phyloP scores from a whole-genome alignment of 2,888 invertebrate species.

The Luffia ferchaultella region DNA sequence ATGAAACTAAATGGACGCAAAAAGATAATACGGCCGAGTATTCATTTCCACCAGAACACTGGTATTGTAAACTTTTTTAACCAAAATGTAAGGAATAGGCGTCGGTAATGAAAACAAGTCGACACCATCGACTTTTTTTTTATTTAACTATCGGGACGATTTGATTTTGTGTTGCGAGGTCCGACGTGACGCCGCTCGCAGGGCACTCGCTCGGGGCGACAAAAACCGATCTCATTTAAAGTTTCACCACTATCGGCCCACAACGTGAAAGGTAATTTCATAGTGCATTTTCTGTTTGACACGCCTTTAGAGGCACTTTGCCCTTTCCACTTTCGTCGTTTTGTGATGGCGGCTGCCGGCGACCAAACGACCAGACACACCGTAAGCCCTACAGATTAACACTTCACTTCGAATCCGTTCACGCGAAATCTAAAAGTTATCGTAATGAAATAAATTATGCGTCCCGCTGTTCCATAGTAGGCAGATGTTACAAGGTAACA shows the following conservation, averaged over 20 bases:
- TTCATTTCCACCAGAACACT: constrained; percentile 18
- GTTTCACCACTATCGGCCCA: constrained; percentile 39
- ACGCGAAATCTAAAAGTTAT: too few species aligned
- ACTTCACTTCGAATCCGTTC: too few species aligned
- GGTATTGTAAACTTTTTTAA: constrained; percentile 10
- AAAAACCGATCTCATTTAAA: constrained; percentile 50
- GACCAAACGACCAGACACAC: neutral
- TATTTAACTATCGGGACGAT: constrained; percentile 20
- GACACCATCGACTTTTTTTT: neutral
- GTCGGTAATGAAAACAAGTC: constrained; percentile 13
- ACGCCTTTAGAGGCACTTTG: constrained; percentile 47
- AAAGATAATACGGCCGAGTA: constrained; percentile 28
- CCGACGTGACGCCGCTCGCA: constrained; percentile 29
- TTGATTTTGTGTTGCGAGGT: constrained; percentile 36
- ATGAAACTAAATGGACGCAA: constrained; percentile 28
- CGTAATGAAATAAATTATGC: too few species aligned
- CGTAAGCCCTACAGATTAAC: neutral
- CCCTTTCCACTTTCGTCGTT: constrained; percentile 49
- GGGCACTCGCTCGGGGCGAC: constrained; percentile 21
- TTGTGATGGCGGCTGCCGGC: neutral
- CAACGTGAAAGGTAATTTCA: constrained; percentile 63
- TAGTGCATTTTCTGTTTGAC: constrained; percentile 54
- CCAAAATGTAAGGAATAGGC: constrained; percentile 11
- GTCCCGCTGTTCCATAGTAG: constrained; percentile 13
- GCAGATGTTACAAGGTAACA: constrained; percentile 55